Evolutionary conservation across 2,113 vertebrate species (phyloP).

Genomic region (Syngnathus scovelli): DNA sequence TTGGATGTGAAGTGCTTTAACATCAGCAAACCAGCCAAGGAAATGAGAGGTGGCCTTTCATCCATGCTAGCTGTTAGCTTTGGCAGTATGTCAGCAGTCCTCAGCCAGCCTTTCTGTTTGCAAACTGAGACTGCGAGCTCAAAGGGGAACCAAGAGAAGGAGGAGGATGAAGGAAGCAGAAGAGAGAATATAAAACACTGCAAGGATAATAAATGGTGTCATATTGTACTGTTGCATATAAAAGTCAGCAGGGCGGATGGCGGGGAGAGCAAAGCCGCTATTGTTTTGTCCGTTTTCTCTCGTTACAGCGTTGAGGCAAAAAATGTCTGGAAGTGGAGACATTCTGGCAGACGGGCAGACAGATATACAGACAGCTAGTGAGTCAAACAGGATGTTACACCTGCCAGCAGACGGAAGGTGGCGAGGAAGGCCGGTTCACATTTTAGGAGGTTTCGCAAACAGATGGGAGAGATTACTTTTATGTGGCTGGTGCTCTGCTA

Average conservation of each 20-base stretch:
- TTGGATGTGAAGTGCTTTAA: constrained; percentile 43
- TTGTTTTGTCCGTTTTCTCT: constrained; percentile 14
- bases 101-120: constrained; percentile 37
- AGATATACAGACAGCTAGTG: constrained; percentile 52
- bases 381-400: constrained; percentile 53
- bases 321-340: constrained; percentile 18
- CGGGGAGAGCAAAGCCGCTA: constrained; percentile 11
- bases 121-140: constrained; percentile 24
- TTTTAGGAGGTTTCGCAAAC: constrained; percentile 32
- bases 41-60: constrained; percentile 60
- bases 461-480: constrained; percentile 30
- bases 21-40: constrained; percentile 34
- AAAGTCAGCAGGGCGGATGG: constrained; percentile 11
- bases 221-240: constrained; percentile 10
- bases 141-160: constrained; percentile 3
- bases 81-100: constrained; percentile 47
- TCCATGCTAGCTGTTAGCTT: constrained; percentile 52
- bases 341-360: constrained; percentile 50
- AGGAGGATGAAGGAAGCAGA: constrained; percentile 15
- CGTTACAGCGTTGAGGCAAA: background rate
- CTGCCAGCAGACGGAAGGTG: constrained; percentile 34
- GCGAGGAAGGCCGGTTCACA: constrained; percentile 26
- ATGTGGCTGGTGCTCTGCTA: constrained; percentile 35
- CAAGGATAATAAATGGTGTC: constrained; percentile 31
- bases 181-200: constrained; percentile 19